Percentiles rank a stretch among this genome's conserved stretches.
Conservation (phyloP, 1,140 invertebrate species). For the Lycorma delicatula region DNA sequence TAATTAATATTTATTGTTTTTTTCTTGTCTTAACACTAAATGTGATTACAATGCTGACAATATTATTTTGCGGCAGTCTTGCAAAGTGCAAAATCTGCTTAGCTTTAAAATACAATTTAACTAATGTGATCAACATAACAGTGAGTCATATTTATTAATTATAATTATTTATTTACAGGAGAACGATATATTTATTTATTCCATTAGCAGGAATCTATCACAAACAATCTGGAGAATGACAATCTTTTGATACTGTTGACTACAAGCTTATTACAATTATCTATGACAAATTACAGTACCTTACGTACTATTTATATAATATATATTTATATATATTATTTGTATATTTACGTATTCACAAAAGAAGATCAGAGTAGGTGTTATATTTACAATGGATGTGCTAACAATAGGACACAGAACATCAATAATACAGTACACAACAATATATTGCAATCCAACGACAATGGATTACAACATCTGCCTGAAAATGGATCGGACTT, state of each 20-base stretch:
- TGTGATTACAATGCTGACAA: constrained; percentile 2
- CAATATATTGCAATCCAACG: background rate
- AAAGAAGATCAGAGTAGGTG: no score
- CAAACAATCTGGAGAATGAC: constrained; percentile 2
- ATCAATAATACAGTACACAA: background rate
- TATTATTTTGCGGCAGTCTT: constrained; percentile 4
- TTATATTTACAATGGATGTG: constrained; percentile 2
- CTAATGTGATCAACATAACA: constrained; percentile 5
- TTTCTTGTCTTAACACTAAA: constrained; percentile 2
- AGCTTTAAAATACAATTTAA: background rate
- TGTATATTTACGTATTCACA: constrained; percentile 1
- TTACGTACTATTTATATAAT: background rate
- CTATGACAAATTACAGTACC: background rate
- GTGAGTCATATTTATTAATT: background rate
- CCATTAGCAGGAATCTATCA: background rate
- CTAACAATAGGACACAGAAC: constrained; percentile 1
- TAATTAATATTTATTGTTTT: background rate
- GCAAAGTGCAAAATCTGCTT: background rate
- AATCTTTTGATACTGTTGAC: background rate
- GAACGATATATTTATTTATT: background rate
- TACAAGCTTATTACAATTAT: constrained; percentile 3
- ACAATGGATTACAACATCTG: background rate
- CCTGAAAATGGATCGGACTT: constrained; percentile 2
- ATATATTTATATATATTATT: background rate
- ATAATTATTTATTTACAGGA: no score